Evolutionary conservation across 1,140 invertebrate species (phyloP), one percentile per base, ranked within the genome.

Genomic region (Aphaenogaster ashmeadi): DNA sequence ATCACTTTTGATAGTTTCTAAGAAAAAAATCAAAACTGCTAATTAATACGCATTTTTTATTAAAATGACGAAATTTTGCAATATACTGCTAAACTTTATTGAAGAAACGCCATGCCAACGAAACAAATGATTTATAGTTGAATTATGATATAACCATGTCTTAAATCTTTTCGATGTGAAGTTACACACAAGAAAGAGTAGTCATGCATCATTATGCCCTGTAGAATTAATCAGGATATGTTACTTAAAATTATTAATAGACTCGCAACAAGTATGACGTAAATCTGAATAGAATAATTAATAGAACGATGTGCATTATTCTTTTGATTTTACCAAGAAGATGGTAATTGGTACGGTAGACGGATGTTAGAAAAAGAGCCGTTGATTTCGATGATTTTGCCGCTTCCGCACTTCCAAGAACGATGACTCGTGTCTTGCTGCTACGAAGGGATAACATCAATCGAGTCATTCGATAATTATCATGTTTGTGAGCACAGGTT

Each of bases 381-480:
- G 41, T 38, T 15, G 67, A 66, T 78, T 86, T 66, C 8, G 47
- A 79, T 15, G 47, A 66, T 86, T 52, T 77, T 78, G 66, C 38
- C 7, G 50, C 15, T 79, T 86, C 83, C 62, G 72, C 60, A 36
- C 21, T 85, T 85, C 38, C 21, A 21, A 62, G 72, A 79, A 86
- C 15, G 83, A 86, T 86, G 75, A 86, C 52, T 77, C 74, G 60
- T n/a, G 15, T 36, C n/a, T 44, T 41, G 36, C 7, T 67, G 66
- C 64, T 85, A 50, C 56, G 18, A 67, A 66, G 56, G 58, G 44
- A 56, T 72, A 83, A 1, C 50, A 62, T 78, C 72, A 69, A 50
- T 79, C n/a, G 44, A 77, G 44, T 86, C 44, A 64, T n/a, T 78
- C 38, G 21, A 66, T 86, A 64, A 86, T 78, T 38, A 33, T n/a